Conservation (phyloP, 1,140 invertebrate genomes). For the Periplaneta americana region DNA sequence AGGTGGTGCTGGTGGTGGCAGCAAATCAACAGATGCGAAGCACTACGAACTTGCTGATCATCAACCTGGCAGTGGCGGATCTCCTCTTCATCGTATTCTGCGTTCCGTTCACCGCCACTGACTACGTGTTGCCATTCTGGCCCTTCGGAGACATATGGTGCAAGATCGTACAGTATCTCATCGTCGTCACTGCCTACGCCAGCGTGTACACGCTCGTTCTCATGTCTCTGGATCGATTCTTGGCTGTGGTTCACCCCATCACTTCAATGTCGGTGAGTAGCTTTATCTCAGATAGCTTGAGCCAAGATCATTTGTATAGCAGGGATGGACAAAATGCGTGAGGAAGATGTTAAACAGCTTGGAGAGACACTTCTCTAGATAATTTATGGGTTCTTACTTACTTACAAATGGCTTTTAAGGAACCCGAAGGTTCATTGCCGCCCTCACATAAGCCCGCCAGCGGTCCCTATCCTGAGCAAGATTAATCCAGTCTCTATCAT, state of each 20-base stretch:
- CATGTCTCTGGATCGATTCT: conserved; percentile 91
- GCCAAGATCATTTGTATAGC: too few relatives aligned
- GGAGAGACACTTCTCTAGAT: too few relatives aligned
- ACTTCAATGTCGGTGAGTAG: conserved; percentile 70
- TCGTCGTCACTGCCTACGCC: conserved; percentile 86
- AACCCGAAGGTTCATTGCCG: too few relatives aligned
- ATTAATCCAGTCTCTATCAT: too few relatives aligned
- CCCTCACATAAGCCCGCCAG: too few relatives aligned
- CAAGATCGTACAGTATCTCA: conserved; percentile 77
- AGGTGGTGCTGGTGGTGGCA: conserved; percentile 59
- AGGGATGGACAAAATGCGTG: too few relatives aligned
- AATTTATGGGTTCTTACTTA: too few relatives aligned
- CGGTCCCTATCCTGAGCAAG: too few relatives aligned
- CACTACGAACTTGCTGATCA: conserved; percentile 89
- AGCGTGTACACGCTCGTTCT: conserved; percentile 92
- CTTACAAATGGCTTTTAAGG: too few relatives aligned
- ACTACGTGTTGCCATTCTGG: conserved; percentile 84
- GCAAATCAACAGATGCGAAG: conserved; percentile 87
- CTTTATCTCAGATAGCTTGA: background rate
- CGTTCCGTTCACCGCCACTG: conserved; percentile 88
- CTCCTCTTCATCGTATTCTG: conserved; percentile 93
- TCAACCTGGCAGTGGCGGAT: conserved; percentile 84
- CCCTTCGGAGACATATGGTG: conserved; percentile 89
- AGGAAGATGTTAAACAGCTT: too few relatives aligned
- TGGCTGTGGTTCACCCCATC: conserved; percentile 93